Evolutionary conservation across 2,113 vertebrate species (phyloP).

Genomic region (Cyrtonyx montezumae): DNA sequence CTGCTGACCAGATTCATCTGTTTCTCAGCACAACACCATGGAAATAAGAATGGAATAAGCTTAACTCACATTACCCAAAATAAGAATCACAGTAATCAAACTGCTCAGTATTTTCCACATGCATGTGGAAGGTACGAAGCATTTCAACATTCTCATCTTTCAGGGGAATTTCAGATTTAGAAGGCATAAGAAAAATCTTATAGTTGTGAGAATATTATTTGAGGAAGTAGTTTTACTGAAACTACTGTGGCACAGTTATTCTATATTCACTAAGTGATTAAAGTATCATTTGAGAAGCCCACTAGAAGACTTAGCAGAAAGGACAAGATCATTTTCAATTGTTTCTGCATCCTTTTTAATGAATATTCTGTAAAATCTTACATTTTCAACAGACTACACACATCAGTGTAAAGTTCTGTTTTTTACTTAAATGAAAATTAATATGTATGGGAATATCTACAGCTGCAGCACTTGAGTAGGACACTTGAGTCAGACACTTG

Average conservation of each 20-base stretch:
- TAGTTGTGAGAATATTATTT: background rate
- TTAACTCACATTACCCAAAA: background rate
- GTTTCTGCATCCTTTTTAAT: background rate
- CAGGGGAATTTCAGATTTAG: background rate
- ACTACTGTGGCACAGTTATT: background rate
- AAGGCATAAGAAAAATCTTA: background rate
- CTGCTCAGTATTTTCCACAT: background rate
- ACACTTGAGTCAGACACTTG: background rate
- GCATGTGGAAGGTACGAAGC: background rate
- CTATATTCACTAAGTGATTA: background rate
- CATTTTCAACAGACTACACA: background rate
- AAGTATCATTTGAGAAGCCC: background rate
- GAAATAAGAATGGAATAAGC: background rate
- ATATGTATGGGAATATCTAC: background rate
- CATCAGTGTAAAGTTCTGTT: background rate
- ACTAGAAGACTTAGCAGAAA: background rate
- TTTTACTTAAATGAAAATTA: background rate
- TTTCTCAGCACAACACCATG: background rate
- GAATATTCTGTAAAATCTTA: background rate
- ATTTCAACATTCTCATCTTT: background rate
- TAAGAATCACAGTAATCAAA: background rate
- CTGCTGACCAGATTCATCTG: background rate
- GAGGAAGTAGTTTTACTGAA: background rate
- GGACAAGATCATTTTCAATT: background rate
- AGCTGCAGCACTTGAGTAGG: background rate